Evolutionary conservation across 2,888 invertebrate genomes (phyloP), one percentile per base, ranked within the genome.

Genomic region (Meliscaeva auricollis): DNA sequence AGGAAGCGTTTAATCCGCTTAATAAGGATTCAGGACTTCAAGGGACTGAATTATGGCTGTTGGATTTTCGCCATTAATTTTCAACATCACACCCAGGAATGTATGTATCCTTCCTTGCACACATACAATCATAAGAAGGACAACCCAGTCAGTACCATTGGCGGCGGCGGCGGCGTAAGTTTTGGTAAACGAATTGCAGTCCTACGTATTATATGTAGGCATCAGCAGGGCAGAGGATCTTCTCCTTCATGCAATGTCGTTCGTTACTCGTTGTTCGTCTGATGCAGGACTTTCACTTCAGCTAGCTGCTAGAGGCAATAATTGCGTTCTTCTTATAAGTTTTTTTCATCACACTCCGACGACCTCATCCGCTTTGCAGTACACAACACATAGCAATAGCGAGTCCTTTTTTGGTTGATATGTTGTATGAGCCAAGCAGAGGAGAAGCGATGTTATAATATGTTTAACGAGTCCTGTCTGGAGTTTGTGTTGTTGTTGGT

Each of bases 1-100:
- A 90, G 90, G 90, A 90, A 90, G 90, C 90, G 89, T 90, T 91
- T 90, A 91, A 91, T 90, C 90, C 90, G 90, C 90, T 91, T 91
- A 91, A 90, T 90, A 91, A 90, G 89, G 88, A 88, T 88, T 77
- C 87, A 87, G 70, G 74, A 87, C 87, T 82, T 87, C 73, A 78
- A 52, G 87, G 68, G 73, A 87, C 77, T 87, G 82, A 87, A 82
- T 87, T 87, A 87, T 87, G 69, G 82, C 82, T 74, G 77, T 78
- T 58, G 87, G 87, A 87, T 87, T 87, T 82, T 87, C 58, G 74
- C 87, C 77, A 87, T 87, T 87, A 87, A 87, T 87, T 87, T 81
- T 62, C 54, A 82, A 74, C 81, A 82, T 70, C 73, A 58, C 72
- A 66, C 46, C 81, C 69, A 68, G 72, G 70, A 73, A 68, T 56